These are phyloP conservation scores for Megalurothrips usitatus DNA, from an alignment of 2,888 invertebrate genomes.

Conservation along the genomic window DNA sequence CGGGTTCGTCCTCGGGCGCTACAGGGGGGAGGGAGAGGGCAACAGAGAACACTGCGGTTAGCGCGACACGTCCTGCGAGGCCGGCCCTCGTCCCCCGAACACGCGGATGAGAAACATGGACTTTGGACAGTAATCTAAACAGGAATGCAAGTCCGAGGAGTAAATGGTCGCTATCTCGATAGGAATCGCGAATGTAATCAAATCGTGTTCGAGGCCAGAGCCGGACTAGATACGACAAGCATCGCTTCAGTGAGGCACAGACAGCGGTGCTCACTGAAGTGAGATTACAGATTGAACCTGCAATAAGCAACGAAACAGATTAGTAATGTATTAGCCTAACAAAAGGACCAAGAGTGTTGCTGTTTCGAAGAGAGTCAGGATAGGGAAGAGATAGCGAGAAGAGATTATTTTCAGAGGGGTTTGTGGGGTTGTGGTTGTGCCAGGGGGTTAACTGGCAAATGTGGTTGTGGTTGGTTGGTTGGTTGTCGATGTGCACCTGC, in stretches of 20 bases:
- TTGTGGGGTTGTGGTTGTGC: neutral
- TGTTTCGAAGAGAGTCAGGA: neutral
- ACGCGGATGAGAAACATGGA: neutral
- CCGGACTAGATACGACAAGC: neutral
- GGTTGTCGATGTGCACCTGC: conserved; percentile 19
- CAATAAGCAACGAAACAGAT: neutral
- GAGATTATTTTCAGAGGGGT: conserved; percentile 6
- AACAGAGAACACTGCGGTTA: neutral
- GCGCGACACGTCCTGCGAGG: neutral
- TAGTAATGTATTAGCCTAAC: neutral
- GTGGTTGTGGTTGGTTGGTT: conserved; percentile 6
- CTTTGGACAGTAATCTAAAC: no score
- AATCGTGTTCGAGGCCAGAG: neutral
- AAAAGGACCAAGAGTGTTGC: conserved; percentile 2
- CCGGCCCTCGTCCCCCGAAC: neutral
- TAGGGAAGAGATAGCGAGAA: neutral
- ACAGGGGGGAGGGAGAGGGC: neutral
- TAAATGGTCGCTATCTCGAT: neutral
- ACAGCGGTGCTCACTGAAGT: neutral
- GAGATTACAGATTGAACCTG: neutral
- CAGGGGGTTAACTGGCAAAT: neutral
- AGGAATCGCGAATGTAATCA: neutral
- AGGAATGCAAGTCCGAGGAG: no score
- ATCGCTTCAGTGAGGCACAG: neutral
- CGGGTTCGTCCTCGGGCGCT: conserved; percentile 50